These are phyloP conservation scores for Caenorhabditis drosophilae DNA, from an alignment of 2,888 invertebrate species.

Conservation along the genomic window DNA sequence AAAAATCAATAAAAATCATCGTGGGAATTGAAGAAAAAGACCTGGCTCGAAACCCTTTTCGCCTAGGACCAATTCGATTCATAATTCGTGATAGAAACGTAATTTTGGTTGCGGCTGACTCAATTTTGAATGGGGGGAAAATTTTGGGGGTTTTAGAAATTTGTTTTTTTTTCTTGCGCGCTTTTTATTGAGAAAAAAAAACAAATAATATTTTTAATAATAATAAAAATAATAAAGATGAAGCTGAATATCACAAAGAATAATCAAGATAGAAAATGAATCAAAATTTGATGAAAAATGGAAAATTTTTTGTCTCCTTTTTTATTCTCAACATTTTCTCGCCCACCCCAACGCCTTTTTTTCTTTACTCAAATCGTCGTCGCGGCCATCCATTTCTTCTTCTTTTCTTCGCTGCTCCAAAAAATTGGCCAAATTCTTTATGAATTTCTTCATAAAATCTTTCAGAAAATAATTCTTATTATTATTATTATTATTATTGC, in stretches of 20 bases:
- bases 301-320: conserved; percentile 1
- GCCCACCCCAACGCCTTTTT: no score
- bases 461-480: no score
- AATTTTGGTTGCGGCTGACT: conserved; percentile 21
- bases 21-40: background rate
- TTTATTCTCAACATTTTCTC: no score
- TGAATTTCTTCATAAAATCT: no score
- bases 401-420: background rate
- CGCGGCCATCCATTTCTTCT: background rate
- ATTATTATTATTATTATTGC: no score
- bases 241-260: background rate
- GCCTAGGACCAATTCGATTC: conserved; percentile 39
- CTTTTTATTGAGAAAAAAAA: background rate
- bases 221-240: background rate
- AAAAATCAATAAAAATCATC: no score
- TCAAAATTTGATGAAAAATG: background rate
- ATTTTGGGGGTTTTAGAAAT: no score
- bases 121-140: no score
- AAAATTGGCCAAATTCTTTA: background rate
- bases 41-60: conserved; percentile 39
- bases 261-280: background rate
- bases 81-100: conserved; percentile 30
- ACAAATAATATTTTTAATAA: background rate
- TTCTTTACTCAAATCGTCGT: no score
- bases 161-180: background rate